Percentiles rank a stretch among this genome's conserved stretches.
phyloP scores from a whole-genome alignment of 2,888 invertebrate species.

The Sericinus montela region DNA sequence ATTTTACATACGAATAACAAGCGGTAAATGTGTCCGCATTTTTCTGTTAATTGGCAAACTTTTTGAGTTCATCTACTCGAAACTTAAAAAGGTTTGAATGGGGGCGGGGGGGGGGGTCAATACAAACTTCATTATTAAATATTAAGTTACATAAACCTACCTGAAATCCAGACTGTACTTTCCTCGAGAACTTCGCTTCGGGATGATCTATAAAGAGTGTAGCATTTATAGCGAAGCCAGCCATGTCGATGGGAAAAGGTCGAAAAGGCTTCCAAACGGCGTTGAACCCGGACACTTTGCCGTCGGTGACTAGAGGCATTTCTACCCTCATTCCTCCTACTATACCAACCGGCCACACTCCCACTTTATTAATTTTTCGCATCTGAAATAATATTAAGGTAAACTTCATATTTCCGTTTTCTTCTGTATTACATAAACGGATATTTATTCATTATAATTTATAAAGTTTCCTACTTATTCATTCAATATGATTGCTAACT shows the following conservation, averaged over 20 bases:
- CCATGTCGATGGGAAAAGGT: constrained; percentile 98
- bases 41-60: too few species aligned
- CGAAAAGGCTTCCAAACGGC: constrained; percentile 94
- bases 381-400: constrained; percentile 74
- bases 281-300: constrained; percentile 77
- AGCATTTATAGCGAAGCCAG: constrained; percentile 94
- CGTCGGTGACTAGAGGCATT: constrained; percentile 86
- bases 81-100: too few species aligned
- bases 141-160: constrained; percentile 33
- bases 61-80: too few species aligned
- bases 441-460: too few species aligned
- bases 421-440: too few species aligned
- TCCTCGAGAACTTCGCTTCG: constrained; percentile 88
- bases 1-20: not conserved
- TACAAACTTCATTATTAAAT: too few species aligned
- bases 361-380: constrained; percentile 88
- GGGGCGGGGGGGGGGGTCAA: too few species aligned
- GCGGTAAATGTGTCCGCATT: too few species aligned
- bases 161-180: constrained; percentile 92
- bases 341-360: constrained; percentile 97
- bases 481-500: too few species aligned
- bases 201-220: constrained; percentile 85
- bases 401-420: not conserved
- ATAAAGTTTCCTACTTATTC: too few species aligned
- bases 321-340: constrained; percentile 97